Conservation (phyloP, 1,140 invertebrate species). For the Hycleus cichorii region DNA sequence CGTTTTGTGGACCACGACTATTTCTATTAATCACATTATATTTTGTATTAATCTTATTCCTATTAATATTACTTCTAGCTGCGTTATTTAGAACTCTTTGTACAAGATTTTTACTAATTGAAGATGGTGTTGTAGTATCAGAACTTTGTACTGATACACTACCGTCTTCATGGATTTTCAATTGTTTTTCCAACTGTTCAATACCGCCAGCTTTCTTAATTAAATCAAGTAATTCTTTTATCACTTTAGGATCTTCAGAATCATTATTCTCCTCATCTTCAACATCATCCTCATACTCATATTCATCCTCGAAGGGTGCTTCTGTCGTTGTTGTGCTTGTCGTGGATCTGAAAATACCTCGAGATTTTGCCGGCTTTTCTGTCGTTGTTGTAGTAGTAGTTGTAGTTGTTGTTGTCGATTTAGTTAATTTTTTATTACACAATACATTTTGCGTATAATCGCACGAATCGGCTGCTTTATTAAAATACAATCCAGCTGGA, state of each 20-base stretch:
- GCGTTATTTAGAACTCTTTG: conserved; percentile 54
- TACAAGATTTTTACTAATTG: conserved; percentile 65
- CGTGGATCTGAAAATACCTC: conserved; percentile 39
- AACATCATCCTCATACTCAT: conserved; percentile 54
- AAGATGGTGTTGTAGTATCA: conserved; percentile 46
- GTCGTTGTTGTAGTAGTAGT: conserved; percentile 43
- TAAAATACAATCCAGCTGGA: conserved; percentile 84
- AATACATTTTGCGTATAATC: conserved; percentile 84
- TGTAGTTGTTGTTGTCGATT: conserved; percentile 44
- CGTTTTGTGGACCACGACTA: conserved; percentile 64
- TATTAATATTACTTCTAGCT: conserved; percentile 19
- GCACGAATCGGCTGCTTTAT: conserved; percentile 84
- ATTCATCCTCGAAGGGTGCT: conserved; percentile 47
- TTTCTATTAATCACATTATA: conserved; percentile 45
- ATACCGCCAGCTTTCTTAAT: conserved; percentile 80
- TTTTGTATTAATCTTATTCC: conserved; percentile 16
- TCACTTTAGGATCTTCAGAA: conserved; percentile 67
- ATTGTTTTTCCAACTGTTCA: conserved; percentile 72
- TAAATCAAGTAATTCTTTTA: conserved; percentile 74
- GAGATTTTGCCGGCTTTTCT: conserved; percentile 40
- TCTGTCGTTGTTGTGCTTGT: conserved; percentile 33
- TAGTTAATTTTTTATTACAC: conserved; percentile 54
- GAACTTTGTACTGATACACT: conserved; percentile 29
- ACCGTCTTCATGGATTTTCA: conserved; percentile 51
- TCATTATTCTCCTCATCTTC: conserved; percentile 35